These are phyloP conservation scores for Muntiacus muntjak DNA, from an alignment of 2,113 vertebrate species.

Conservation along the genomic window DNA sequence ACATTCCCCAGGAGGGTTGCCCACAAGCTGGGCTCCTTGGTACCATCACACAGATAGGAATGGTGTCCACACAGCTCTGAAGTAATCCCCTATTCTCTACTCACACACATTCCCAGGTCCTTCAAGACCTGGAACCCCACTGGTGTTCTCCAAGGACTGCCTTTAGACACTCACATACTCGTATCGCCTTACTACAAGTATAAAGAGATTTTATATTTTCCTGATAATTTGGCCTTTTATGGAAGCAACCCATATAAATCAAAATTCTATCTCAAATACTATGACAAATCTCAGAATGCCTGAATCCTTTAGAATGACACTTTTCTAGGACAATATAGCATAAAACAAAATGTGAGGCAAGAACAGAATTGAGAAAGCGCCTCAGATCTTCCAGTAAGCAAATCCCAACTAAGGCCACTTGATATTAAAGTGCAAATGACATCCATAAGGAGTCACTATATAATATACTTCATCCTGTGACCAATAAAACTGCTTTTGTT, in stretches of 20 bases:
- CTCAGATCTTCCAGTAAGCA: background rate
- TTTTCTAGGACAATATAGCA: background rate
- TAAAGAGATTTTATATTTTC: background rate
- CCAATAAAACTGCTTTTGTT: background rate
- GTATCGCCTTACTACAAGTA: background rate
- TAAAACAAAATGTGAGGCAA: background rate
- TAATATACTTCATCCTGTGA: background rate
- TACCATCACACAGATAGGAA: background rate
- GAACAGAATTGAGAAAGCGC: background rate
- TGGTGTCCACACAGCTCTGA: background rate
- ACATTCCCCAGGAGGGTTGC: no score
- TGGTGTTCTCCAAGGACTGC: background rate
- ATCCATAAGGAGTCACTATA: background rate
- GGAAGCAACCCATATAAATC: background rate
- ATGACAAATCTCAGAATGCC: background rate
- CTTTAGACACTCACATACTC: background rate
- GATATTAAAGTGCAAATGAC: background rate
- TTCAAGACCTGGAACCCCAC: background rate
- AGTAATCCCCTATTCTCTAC: background rate
- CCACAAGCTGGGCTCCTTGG: background rate
- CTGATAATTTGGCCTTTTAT: background rate
- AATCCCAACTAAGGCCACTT: background rate
- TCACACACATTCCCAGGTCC: background rate
- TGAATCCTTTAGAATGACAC: background rate
- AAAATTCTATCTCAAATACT: background rate